Evolutionary conservation across 1,140 invertebrate genomes (phyloP).

Genomic region (Pomacea maculata): DNA sequence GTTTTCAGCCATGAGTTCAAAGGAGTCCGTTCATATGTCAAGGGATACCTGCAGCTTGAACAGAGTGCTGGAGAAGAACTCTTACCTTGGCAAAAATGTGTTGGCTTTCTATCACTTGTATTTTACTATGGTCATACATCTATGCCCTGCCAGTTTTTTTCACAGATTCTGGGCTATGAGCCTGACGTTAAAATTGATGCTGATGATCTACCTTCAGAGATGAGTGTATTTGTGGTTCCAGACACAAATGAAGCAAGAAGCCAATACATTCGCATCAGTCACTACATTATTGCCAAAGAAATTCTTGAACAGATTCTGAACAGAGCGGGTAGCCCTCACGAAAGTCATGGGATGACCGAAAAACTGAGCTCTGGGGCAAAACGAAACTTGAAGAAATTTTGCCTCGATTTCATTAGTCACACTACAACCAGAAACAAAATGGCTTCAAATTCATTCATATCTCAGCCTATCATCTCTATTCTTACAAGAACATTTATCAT

Average conservation of each 20-base stretch:
- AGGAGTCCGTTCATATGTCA: conserved; percentile 31
- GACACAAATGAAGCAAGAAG: conserved; percentile 28
- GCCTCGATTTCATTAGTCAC: conserved; percentile 30
- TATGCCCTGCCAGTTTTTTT: conserved; percentile 42
- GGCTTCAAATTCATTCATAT: not conserved
- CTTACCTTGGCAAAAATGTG: conserved; percentile 24
- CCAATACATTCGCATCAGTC: conserved; percentile 36
- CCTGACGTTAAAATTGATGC: not conserved
- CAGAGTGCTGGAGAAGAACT: not conserved
- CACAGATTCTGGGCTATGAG: conserved; percentile 8
- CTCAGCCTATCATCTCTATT: conserved; percentile 21
- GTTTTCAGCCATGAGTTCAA: conserved; percentile 31
- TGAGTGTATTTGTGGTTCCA: conserved; percentile 33
- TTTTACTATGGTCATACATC: conserved; percentile 44
- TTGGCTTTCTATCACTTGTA: conserved; percentile 38
- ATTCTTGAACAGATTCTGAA: conserved; percentile 43
- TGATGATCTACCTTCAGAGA: conserved; percentile 32
- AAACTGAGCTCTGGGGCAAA: conserved; percentile 25
- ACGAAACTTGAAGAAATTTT: conserved; percentile 26
- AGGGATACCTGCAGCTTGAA: conserved; percentile 30
- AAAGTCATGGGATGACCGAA: not conserved
- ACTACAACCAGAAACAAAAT: not conserved
- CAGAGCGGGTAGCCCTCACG: not conserved
- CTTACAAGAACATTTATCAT: conserved; percentile 37
- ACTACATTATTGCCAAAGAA: conserved; percentile 45